Evolutionary conservation across 2,888 invertebrate genomes (phyloP).

Genomic region (Mythimna loreyi): DNA sequence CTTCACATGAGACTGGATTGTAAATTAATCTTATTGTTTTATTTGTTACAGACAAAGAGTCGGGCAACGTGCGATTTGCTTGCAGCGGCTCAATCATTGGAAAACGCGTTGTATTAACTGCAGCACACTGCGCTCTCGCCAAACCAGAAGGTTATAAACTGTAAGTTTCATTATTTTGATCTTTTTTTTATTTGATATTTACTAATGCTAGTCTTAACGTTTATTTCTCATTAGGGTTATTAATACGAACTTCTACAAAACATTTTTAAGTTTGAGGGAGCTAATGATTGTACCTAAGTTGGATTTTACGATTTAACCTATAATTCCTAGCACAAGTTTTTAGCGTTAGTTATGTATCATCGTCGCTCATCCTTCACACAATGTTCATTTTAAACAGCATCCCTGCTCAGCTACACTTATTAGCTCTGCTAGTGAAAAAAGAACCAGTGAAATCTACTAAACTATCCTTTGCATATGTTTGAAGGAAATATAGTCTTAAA

Average conservation of each 20-base stretch:
- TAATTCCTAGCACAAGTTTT: not conserved
- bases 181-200: too few species aligned
- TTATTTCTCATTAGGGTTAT: too few species aligned
- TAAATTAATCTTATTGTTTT: conserved; percentile 9
- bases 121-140: conserved; percentile 95
- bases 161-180: conserved; percentile 86
- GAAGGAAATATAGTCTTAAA: not conserved
- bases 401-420: too few species aligned
- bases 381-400: too few species aligned
- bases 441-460: too few species aligned
- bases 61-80: conserved; percentile 93
- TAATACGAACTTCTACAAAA: too few species aligned
- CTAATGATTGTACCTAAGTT: too few species aligned
- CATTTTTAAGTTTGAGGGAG: too few species aligned
- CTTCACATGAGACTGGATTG: not conserved
- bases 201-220: too few species aligned
- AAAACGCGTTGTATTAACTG: conserved; percentile 92
- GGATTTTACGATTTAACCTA: not conserved
- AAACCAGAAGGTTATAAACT: conserved; percentile 94
- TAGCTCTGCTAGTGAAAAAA: too few species aligned
- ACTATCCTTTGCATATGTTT: not conserved
- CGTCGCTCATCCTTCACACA: too few species aligned
- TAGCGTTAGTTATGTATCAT: not conserved
- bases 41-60: conserved; percentile 90
- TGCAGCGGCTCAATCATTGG: conserved; percentile 94